phyloP scores from a whole-genome alignment of 2,113 vertebrate genomes.

The Anguilla rostrata region DNA sequence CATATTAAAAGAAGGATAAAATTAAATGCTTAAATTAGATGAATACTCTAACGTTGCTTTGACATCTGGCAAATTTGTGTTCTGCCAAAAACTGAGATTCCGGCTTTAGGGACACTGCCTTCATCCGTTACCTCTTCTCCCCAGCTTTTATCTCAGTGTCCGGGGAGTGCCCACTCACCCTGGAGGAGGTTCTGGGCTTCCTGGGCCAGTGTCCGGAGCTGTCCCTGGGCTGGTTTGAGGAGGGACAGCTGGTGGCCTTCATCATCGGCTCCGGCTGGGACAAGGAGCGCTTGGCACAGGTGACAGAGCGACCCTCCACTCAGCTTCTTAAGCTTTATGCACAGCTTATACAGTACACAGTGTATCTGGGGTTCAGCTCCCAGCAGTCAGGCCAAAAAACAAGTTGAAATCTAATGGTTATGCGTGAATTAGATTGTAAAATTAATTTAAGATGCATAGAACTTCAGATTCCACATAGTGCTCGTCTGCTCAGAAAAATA shows the following conservation, averaged over 20 bases:
- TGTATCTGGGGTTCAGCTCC: neutral
- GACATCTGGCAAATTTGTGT: neutral
- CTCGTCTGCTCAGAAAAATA: neutral
- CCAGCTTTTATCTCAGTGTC: constrained; percentile 85
- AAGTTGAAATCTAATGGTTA: neutral
- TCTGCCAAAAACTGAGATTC: neutral
- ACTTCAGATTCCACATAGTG: neutral
- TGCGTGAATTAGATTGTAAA: too few relatives aligned
- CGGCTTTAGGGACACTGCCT: neutral
- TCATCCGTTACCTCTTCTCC: neutral
- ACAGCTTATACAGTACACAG: neutral
- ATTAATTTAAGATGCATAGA: too few relatives aligned
- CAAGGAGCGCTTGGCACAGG: constrained; percentile 78
- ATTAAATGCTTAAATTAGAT: neutral
- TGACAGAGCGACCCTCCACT: constrained; percentile 44
- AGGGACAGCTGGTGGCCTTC: constrained; percentile 83
- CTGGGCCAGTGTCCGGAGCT: constrained; percentile 86
- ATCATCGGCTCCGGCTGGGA: constrained; percentile 91
- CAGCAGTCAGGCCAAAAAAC: neutral
- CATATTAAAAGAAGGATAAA: neutral
- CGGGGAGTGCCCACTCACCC: constrained; percentile 80
- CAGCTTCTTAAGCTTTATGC: neutral
- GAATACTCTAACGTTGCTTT: neutral
- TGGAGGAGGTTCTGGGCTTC: constrained; percentile 82
- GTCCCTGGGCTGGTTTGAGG: constrained; percentile 87